Base-by-base conservation (phyloP, 2,113 vertebrate species). In the Gopherus evgoodei region DNA sequence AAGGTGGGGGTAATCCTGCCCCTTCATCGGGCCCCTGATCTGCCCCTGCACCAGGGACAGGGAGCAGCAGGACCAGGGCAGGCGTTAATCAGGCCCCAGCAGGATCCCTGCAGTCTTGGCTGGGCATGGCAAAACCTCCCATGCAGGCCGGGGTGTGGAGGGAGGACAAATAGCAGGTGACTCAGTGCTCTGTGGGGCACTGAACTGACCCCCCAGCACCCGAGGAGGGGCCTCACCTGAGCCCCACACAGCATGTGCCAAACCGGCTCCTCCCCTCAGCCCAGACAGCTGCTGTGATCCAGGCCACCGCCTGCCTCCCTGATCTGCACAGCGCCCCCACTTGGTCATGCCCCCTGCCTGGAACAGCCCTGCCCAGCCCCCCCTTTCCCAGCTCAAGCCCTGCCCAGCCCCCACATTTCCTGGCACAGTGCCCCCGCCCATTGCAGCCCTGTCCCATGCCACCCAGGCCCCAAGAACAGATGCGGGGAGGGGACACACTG, bases 381-480 rank as follows among this genome's bases (percentile, higher is more conserved):
- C 38, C 6, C 2, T 2, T 7, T 19, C 52, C 52, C 52, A 53
- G 17, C 52, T 53, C 19, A 72, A 4, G 25, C 57, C 11, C 57
- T 27, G 27, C 57, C 56, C 57, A 29, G 27, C 11, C 57, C 57
- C 27, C 25, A 11, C 8, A 56, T 56, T 56, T 4, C 54, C 25
- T 59, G 57, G 25, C 57, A 59, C 57, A 59, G 57, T 27, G 11
- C 27, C 27, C 57, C 25, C n/a, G 6, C 52, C 52, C 52, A 53
- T 53, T 53, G 52, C 52, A 56, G 54, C 54, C 54, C 22, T 56
- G 54, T 31, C 44, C 81, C 76, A n/a, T 25, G 17, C 57, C 44
- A 3, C 17, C n/a, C 49, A 49, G 14, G 6, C 24, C 25, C 14
- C 0, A 10, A 75, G 0, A 1, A 11, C 25, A 25, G 56, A 52